Conservation (phyloP, 2,113 vertebrate species). For the Galeopterus variegatus region DNA sequence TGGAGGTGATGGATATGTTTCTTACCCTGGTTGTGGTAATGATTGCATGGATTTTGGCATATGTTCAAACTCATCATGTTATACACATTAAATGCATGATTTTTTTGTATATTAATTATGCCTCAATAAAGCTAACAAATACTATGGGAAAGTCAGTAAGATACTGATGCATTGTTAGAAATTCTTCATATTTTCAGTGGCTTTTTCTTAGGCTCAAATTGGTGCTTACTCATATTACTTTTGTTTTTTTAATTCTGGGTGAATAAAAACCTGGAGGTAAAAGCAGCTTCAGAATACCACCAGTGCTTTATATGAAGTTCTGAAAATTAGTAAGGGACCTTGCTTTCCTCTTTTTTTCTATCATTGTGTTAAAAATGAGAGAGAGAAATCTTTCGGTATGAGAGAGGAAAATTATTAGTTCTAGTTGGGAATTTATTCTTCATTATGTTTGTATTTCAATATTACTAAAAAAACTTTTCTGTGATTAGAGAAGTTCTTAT, state of each 20-base stretch:
- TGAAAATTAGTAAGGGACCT: not conserved
- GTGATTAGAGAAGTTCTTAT: not conserved
- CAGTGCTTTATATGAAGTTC: not conserved
- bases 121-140: not conserved
- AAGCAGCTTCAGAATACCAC: not conserved
- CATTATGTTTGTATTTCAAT: not conserved
- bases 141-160: not conserved
- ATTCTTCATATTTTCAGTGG: not conserved
- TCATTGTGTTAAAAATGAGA: not conserved
- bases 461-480: not conserved
- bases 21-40: accelerated
- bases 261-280: not conserved
- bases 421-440: not conserved
- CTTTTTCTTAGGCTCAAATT: not conserved
- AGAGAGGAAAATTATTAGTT: not conserved
- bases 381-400: not conserved
- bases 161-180: not conserved
- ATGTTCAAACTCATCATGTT: accelerated
- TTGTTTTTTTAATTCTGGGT: not conserved
- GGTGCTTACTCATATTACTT: not conserved
- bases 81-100: accelerated
- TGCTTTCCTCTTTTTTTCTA: not conserved
- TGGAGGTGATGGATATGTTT: accelerated
- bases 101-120: accelerated
- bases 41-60: accelerated